Percentiles rank a stretch among this genome's conserved stretches.
These are phyloP conservation scores for Montipora capitata DNA, from an alignment of 92 coral and sea anemone species.

Conservation along the genomic window DNA sequence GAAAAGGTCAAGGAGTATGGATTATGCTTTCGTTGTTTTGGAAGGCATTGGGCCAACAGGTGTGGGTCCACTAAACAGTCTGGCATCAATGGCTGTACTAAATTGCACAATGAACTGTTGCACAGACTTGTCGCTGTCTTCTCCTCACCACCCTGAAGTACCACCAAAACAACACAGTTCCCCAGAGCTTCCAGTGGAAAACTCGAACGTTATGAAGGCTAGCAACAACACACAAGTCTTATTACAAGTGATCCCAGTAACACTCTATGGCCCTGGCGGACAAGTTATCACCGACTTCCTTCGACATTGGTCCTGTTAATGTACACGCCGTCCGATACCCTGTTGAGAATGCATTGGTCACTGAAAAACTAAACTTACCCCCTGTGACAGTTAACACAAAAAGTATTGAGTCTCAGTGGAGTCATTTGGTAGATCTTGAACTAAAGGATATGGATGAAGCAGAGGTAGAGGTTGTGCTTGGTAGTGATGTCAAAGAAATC, in stretches of 20 bases:
- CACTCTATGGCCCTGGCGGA: slow-evolving; percentile 57
- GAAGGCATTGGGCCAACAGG: too few relatives aligned
- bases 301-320: slow-evolving; percentile 32
- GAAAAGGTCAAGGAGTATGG: too few relatives aligned
- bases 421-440: too few relatives aligned
- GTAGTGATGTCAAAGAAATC: slow-evolving; percentile 54
- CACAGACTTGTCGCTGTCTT: too few relatives aligned
- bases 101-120: neutral
- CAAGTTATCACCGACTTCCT: slow-evolving; percentile 12
- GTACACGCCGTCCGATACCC: slow-evolving; percentile 6
- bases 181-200: too few relatives aligned
- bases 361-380: slow-evolving; percentile 34
- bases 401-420: slow-evolving; percentile 18
- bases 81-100: too few relatives aligned
- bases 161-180: too few relatives aligned
- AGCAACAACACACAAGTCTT: slow-evolving; percentile 13
- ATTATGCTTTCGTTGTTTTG: too few relatives aligned
- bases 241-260: slow-evolving; percentile 62
- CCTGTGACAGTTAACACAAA: slow-evolving; percentile 6
- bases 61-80: too few relatives aligned
- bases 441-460: slow-evolving; percentile 34
- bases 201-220: too few relatives aligned
- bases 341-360: slow-evolving; percentile 45
- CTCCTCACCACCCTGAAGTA: too few relatives aligned
- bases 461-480: slow-evolving; percentile 54